Conservation (phyloP, 2,113 vertebrate species). For the Sorex araneus region DNA sequence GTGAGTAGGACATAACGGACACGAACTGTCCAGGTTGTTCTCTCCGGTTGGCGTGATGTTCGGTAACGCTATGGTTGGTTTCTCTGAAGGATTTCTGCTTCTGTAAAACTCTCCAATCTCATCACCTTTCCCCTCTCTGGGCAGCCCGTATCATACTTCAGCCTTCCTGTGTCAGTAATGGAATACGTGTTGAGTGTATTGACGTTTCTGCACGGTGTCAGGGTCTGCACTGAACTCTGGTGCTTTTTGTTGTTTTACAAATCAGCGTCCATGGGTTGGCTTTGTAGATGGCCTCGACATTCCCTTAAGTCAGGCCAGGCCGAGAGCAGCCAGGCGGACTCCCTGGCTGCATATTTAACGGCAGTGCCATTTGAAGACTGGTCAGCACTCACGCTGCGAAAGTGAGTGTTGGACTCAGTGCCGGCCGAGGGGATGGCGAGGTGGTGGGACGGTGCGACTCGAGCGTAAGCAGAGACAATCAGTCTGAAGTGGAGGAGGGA, state of each 20-base stretch:
- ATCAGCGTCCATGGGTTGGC: background rate
- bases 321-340: background rate
- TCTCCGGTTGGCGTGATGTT: background rate
- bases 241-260: background rate
- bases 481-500: background rate
- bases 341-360: background rate
- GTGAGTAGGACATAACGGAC: background rate
- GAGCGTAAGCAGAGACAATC: background rate
- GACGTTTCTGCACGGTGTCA: background rate
- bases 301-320: background rate
- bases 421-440: background rate
- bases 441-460: background rate
- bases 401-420: background rate
- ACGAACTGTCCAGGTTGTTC: no score
- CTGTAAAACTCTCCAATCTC: background rate
- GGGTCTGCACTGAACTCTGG: background rate
- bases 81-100: background rate
- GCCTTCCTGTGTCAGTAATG: background rate
- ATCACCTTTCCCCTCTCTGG: background rate
- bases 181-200: background rate
- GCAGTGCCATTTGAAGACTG: background rate
- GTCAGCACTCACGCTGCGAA: background rate
- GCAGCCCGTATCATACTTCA: background rate
- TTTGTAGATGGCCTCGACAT: background rate
- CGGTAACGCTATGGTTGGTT: background rate